Percentiles rank a stretch among this genome's conserved stretches.
Evolutionary conservation across 2,797 vertebrate genomes (phyloP).

Genomic region (Rhinoraja longicauda): DNA sequence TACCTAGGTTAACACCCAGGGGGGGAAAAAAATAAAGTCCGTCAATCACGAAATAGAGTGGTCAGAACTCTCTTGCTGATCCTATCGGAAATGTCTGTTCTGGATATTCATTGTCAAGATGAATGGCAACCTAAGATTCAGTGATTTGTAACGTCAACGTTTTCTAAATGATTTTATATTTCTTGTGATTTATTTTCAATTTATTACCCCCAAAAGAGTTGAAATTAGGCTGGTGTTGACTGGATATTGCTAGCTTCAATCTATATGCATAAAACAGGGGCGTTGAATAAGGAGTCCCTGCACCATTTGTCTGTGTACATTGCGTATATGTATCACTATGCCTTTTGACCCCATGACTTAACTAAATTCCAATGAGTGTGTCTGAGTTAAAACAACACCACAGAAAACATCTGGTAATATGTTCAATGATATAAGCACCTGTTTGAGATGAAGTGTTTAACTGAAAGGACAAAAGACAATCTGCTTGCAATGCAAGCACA

Average conservation of each 20-base stretch:
- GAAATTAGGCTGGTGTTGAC: background rate
- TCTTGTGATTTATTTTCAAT: background rate
- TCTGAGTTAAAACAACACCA: background rate
- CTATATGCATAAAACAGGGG: no score
- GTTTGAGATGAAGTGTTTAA: background rate
- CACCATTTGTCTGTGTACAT: no score
- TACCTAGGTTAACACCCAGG: no score
- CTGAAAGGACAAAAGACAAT: background rate
- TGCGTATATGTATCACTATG: no score
- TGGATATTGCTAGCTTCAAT: no score
- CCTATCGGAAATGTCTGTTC: no score
- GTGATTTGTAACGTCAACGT: background rate
- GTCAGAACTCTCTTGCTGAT: no score
- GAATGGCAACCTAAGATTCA: background rate
- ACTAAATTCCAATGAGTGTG: background rate
- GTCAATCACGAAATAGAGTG: no score
- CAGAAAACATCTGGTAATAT: background rate
- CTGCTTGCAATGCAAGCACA: background rate
- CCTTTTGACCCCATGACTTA: no score
- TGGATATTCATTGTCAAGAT: no score
- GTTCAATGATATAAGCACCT: background rate
- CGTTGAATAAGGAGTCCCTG: no score
- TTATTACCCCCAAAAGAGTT: background rate
- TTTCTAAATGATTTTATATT: background rate
- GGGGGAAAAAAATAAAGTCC: no score